Evolutionary conservation across 1,140 invertebrate species (phyloP).

Genomic region (Gryon sp.): DNA sequence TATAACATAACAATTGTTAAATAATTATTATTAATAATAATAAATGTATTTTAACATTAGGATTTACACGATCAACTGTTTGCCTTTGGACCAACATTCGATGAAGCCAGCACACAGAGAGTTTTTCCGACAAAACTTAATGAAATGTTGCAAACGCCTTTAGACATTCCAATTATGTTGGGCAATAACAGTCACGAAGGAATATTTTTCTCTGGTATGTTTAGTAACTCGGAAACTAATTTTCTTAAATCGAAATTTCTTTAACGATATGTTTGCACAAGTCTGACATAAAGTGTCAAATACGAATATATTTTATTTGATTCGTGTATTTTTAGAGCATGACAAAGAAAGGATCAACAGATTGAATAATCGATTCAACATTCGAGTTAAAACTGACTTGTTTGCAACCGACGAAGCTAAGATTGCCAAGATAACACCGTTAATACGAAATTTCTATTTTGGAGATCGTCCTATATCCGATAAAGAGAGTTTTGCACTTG

Average conservation of each 20-base stretch:
- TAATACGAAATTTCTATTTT: conserved; percentile 79
- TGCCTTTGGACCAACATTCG: conserved; percentile 51
- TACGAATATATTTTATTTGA: too few relatives aligned
- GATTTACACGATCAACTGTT: conserved; percentile 6
- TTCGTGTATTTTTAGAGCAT: conserved; percentile 6
- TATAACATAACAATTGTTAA: too few relatives aligned
- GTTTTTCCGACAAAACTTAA: conserved; percentile 68
- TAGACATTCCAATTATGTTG: conserved; percentile 81
- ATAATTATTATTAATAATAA: too few relatives aligned
- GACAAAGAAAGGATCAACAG: not conserved
- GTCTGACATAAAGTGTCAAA: too few relatives aligned
- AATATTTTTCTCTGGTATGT: conserved; percentile 71
- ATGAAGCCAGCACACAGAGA: conserved; percentile 52
- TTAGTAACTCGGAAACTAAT: not conserved
- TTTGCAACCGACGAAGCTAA: conserved; percentile 5
- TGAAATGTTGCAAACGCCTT: conserved; percentile 68
- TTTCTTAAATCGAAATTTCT: not conserved
- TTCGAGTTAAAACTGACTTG: conserved; percentile 16
- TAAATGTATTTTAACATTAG: too few relatives aligned
- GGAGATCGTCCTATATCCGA: conserved; percentile 69
- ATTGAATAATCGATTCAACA: conserved; percentile 28
- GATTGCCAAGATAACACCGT: conserved; percentile 65
- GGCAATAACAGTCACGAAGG: conserved; percentile 82
- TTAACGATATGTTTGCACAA: too few relatives aligned
- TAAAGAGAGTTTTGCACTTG: conserved; percentile 60